Percentiles rank a stretch among this genome's conserved stretches.
These are phyloP conservation scores for Caligus rogercresseyi DNA, from an alignment of 1,140 invertebrate species.

Conservation along the genomic window DNA sequence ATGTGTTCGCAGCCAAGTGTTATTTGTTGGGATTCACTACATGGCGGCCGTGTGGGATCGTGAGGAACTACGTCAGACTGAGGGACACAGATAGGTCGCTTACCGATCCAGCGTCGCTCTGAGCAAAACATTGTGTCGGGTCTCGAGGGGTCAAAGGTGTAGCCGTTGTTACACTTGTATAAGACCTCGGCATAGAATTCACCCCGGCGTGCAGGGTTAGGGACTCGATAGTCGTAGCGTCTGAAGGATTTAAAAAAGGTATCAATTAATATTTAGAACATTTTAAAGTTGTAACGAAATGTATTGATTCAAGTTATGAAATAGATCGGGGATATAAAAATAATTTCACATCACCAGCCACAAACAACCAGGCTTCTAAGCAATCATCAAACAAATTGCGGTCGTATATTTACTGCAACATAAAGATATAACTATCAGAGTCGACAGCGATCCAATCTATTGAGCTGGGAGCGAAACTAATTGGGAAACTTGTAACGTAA, in stretches of 20 bases:
- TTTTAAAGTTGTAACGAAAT: constrained; percentile 9
- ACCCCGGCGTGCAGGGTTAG: not conserved
- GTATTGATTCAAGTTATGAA: too few relatives aligned
- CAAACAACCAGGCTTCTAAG: too few relatives aligned
- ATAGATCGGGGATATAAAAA: too few relatives aligned
- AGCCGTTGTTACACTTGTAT: constrained; percentile 13
- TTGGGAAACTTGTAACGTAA: too few relatives aligned
- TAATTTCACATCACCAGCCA: too few relatives aligned
- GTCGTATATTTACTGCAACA: too few relatives aligned
- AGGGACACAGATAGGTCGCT: constrained; percentile 1
- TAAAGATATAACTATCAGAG: too few relatives aligned
- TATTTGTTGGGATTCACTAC: constrained; percentile 26
- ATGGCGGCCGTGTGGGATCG: not conserved
- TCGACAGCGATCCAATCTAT: too few relatives aligned
- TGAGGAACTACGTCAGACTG: not conserved
- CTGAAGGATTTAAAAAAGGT: not conserved
- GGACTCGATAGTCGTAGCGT: not conserved
- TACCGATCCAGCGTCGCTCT: constrained; percentile 9
- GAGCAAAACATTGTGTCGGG: constrained; percentile 3
- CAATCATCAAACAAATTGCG: too few relatives aligned
- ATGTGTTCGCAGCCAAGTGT: constrained; percentile 32
- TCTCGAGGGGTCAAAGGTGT: not conserved
- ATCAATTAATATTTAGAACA: not conserved
- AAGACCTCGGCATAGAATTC: not conserved
- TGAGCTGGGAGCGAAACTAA: too few relatives aligned